Evolutionary conservation across 2,113 vertebrate species (phyloP).

Genomic region (Cyprinodon tularosa): DNA sequence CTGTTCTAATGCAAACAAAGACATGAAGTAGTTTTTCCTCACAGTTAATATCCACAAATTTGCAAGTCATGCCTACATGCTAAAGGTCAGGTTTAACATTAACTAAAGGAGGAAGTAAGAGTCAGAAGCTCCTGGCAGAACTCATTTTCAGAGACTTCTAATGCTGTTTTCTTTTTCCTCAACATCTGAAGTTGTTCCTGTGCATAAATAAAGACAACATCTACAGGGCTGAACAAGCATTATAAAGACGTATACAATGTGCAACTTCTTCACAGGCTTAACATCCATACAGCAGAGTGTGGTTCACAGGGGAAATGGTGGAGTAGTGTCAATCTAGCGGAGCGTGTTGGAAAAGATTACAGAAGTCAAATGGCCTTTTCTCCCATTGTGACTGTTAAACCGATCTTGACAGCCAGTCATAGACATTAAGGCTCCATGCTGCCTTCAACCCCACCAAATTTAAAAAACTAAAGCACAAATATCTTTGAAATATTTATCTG

Average conservation of each 20-base stretch:
- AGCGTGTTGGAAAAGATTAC: conserved; percentile 72
- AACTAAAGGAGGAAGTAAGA: conserved; percentile 53
- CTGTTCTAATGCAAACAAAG: conserved; percentile 19
- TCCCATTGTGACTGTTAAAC: conserved; percentile 75
- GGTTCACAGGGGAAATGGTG: conserved; percentile 37
- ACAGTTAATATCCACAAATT: conserved; percentile 35
- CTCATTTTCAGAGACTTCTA: conserved; percentile 15
- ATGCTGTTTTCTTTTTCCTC: conserved; percentile 9
- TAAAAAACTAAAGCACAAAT: conserved; percentile 64
- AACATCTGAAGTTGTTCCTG: conserved; percentile 9
- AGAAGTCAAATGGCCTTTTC: conserved; percentile 78
- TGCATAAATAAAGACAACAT: conserved; percentile 27
- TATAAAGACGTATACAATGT: conserved; percentile 30
- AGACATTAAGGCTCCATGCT: conserved; percentile 40
- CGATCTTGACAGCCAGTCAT: conserved; percentile 76
- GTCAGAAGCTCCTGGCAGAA: conserved; percentile 30
- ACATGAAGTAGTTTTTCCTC: conserved; percentile 17
- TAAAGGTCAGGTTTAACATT: conserved; percentile 52
- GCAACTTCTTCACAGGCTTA: conserved; percentile 39
- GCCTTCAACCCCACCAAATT: conserved; percentile 62
- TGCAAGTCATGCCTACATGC: conserved; percentile 39
- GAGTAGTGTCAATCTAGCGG: conserved; percentile 58
- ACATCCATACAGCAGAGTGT: conserved; percentile 39
- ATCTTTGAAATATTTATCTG: conserved; percentile 71
- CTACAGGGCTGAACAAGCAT: conserved; percentile 26